Evolutionary conservation across 1,140 invertebrate genomes (phyloP).

Genomic region (Brevipalpus yothersi): DNA sequence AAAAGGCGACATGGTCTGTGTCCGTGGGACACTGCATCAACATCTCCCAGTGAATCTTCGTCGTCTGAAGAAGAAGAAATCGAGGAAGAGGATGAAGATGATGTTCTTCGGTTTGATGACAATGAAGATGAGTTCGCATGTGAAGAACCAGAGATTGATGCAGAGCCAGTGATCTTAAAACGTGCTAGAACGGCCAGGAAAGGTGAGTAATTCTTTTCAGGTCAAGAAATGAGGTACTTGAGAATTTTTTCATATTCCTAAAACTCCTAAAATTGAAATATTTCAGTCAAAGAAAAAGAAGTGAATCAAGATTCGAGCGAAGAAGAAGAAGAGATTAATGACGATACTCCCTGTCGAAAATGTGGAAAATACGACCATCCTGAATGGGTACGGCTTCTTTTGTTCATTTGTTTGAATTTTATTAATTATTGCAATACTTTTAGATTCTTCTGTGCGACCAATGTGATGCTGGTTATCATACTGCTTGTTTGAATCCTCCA

Average conservation of each 20-base stretch:
- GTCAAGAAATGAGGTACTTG: not conserved
- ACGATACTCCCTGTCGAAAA: slow-evolving; percentile 41
- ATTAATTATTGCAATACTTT: not conserved
- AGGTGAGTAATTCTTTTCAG: slow-evolving; percentile 21
- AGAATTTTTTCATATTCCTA: not conserved
- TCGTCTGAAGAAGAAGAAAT: slow-evolving; percentile 1
- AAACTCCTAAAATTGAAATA: not conserved
- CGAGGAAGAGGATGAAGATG: slow-evolving; percentile 11
- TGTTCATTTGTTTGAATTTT: not conserved
- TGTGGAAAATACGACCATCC: slow-evolving; percentile 73
- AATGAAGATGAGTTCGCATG: slow-evolving; percentile 17
- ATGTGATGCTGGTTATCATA: slow-evolving; percentile 85
- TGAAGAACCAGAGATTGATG: slow-evolving; percentile 14
- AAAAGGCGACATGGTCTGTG: not conserved
- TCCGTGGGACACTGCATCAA: slow-evolving; percentile 4
- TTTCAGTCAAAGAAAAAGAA: not conserved
- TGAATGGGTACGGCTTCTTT: slow-evolving; percentile 34
- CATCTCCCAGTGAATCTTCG: not conserved
- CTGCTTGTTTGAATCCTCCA: slow-evolving; percentile 65
- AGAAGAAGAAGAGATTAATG: slow-evolving; percentile 11
- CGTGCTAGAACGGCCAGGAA: slow-evolving; percentile 36
- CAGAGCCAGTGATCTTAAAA: slow-evolving; percentile 26
- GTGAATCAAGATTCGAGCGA: slow-evolving; percentile 4
- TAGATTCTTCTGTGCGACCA: slow-evolving; percentile 73
- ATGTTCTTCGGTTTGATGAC: slow-evolving; percentile 13